These are phyloP conservation scores for Lepus oiostolus DNA, from an alignment of 2,797 vertebrate species.

Conservation along the genomic window DNA sequence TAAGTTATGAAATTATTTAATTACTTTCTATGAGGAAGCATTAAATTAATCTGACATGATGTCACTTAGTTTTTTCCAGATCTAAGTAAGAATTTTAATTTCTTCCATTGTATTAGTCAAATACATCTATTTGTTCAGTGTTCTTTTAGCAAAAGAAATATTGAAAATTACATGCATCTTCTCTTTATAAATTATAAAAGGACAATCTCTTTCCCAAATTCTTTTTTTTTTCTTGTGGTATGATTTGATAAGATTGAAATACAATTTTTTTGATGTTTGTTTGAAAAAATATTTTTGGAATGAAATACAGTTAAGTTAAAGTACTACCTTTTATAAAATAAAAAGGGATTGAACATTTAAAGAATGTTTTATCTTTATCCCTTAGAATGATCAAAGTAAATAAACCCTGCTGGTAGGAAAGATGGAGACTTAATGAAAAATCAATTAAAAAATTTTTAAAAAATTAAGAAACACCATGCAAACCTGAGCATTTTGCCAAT, in stretches of 20 bases:
- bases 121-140: not conserved
- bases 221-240: not conserved
- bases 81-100: constrained; percentile 54
- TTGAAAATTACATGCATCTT: not conserved
- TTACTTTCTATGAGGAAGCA: not conserved
- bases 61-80: not conserved
- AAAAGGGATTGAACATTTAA: not conserved
- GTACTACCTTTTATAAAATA: not conserved
- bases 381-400: constrained; percentile 37
- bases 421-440: not conserved
- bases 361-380: not conserved
- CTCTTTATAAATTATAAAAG: constrained; percentile 2
- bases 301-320: constrained; percentile 33
- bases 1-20: constrained; percentile 28
- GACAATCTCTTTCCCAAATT: not conserved
- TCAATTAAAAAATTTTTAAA: not conserved
- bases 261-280: constrained; percentile 21
- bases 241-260: not conserved
- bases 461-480: constrained; percentile 43
- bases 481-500: constrained; percentile 18
- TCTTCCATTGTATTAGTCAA: not conserved
- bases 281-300: constrained; percentile 33
- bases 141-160: not conserved
- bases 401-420: not conserved
- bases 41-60: constrained; percentile 40